Evolutionary conservation across 2,888 invertebrate species (phyloP).

Genomic region (Papilio demoleus): DNA sequence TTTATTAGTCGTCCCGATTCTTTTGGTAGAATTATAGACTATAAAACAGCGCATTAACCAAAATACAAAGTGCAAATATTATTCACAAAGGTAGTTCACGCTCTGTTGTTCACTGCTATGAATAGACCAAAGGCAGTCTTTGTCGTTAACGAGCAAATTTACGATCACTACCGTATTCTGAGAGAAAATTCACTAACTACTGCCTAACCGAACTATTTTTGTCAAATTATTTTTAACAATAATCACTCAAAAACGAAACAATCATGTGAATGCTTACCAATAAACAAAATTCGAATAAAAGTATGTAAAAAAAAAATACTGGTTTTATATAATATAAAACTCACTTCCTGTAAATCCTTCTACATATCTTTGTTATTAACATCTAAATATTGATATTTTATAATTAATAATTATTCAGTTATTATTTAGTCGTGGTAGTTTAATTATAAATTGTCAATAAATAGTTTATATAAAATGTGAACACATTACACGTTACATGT

Average conservation of each 20-base stretch:
- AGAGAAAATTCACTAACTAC: slow-evolving; percentile 27
- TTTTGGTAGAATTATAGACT: neutral
- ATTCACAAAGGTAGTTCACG: slow-evolving; percentile 40
- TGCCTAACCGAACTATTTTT: neutral
- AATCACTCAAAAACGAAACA: neutral
- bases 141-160: slow-evolving; percentile 39
- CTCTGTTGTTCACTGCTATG: slow-evolving; percentile 34
- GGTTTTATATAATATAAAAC: too few relatives aligned
- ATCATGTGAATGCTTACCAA: neutral
- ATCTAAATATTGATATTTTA: too few relatives aligned
- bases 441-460: neutral
- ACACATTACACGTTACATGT: neutral
- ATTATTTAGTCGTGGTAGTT: too few relatives aligned
- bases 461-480: neutral
- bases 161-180: slow-evolving; percentile 29
- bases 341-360: too few relatives aligned
- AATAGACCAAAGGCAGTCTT: slow-evolving; percentile 39
- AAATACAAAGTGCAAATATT: slow-evolving; percentile 34
- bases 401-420: too few relatives aligned
- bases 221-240: neutral
- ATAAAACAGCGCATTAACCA: slow-evolving; percentile 32
- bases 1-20: neutral
- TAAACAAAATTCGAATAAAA: too few relatives aligned
- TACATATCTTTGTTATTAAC: too few relatives aligned
- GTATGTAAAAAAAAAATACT: too few relatives aligned